These are phyloP conservation scores for Stegastes partitus DNA, from an alignment of 2,113 vertebrate species.

Conservation along the genomic window DNA sequence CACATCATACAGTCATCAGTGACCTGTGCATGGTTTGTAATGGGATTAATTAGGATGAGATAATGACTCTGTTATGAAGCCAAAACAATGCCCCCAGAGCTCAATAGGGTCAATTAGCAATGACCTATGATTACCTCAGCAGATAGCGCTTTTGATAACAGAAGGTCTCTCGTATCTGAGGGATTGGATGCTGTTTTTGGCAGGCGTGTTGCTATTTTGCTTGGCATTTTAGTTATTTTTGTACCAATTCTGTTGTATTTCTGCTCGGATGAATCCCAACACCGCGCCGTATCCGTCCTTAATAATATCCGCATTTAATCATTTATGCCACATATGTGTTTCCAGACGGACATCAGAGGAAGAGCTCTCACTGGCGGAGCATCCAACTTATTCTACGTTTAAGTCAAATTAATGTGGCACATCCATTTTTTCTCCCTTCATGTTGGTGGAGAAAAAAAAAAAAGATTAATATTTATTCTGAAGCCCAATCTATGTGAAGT, in stretches of 20 bases:
- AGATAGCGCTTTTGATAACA: slow-evolving; percentile 39
- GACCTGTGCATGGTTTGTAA: slow-evolving; percentile 49
- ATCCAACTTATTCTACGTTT: slow-evolving; percentile 14
- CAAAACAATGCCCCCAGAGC: slow-evolving; percentile 49
- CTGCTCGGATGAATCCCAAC: slow-evolving; percentile 8
- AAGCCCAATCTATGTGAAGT: slow-evolving; percentile 44
- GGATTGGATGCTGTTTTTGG: neutral
- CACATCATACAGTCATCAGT: slow-evolving; percentile 37
- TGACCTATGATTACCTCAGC: slow-evolving; percentile 45
- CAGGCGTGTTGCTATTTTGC: neutral
- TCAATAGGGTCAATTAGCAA: slow-evolving; percentile 53
- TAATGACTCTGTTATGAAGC: slow-evolving; percentile 67
- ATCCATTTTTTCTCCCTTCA: slow-evolving; percentile 51
- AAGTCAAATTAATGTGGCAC: slow-evolving; percentile 63
- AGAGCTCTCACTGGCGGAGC: slow-evolving; percentile 5
- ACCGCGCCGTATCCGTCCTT: slow-evolving; percentile 9
- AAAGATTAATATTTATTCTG: slow-evolving; percentile 69
- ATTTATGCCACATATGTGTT: slow-evolving; percentile 49
- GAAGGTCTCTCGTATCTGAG: slow-evolving; percentile 1
- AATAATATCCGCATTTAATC: slow-evolving; percentile 47
- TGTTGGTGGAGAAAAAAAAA: slow-evolving; percentile 37
- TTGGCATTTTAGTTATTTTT: neutral
- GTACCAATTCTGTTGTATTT: neutral
- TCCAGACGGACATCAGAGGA: slow-evolving; percentile 18
- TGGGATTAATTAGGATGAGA: slow-evolving; percentile 65